These are phyloP conservation scores for Raja brachyura DNA, from an alignment of 2,113 vertebrate species.

Conservation along the genomic window DNA sequence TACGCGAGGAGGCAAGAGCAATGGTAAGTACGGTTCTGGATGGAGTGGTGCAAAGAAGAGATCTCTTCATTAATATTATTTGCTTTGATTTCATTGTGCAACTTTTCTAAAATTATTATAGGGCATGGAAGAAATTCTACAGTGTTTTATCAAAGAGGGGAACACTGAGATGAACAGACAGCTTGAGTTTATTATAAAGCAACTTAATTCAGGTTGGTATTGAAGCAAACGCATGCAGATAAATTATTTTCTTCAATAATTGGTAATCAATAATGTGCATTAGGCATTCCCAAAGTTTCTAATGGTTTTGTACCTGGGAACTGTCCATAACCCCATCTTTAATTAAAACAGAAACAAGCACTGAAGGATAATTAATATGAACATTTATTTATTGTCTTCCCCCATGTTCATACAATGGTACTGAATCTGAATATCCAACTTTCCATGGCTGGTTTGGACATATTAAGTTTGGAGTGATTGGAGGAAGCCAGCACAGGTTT, in stretches of 20 bases:
- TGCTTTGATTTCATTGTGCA: background rate
- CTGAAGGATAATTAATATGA: no score
- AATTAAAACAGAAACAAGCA: no score
- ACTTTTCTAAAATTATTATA: slow-evolving; percentile 46
- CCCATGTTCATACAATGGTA: no score
- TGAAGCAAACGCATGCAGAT: background rate
- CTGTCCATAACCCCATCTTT: no score
- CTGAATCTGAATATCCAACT: no score
- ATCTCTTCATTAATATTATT: background rate
- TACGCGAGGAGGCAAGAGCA: slow-evolving; percentile 82
- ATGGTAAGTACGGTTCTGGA: slow-evolving; percentile 69
- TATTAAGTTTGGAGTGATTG: no score
- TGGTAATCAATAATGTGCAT: background rate
- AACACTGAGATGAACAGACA: slow-evolving; percentile 78
- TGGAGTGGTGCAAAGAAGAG: background rate
- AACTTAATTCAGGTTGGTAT: slow-evolving; percentile 79
- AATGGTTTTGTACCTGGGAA: no score
- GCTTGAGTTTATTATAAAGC: slow-evolving; percentile 85
- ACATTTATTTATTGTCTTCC: no score
- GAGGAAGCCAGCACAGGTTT: no score
- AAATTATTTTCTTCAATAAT: background rate
- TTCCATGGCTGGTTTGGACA: no score
- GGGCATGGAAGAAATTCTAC: slow-evolving; percentile 89
- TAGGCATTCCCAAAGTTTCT: no score
- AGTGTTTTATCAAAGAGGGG: slow-evolving; percentile 81